Percentiles rank a stretch among this genome's conserved stretches.
These are phyloP conservation scores for Gortyna flavago DNA, from an alignment of 2,888 invertebrate genomes.

Conservation along the genomic window DNA sequence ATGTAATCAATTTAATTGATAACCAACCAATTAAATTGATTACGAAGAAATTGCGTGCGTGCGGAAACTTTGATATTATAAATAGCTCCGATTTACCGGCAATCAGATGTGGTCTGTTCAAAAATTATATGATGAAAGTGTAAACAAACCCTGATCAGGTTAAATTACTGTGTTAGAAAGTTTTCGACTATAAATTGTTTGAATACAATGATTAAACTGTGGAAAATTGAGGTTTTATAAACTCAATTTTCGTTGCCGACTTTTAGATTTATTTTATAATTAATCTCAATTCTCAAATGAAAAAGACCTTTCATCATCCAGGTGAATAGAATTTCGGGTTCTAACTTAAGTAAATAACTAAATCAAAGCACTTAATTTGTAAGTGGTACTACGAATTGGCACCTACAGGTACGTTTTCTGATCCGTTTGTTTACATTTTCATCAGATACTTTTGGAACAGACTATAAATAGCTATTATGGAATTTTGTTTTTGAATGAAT, in stretches of 20 bases:
- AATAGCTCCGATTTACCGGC: conserved; percentile 26
- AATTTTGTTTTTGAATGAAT: conserved; percentile 7
- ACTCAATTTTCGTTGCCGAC: too few species aligned
- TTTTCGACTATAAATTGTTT: too few species aligned
- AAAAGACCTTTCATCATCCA: not conserved
- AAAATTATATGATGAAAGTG: not conserved
- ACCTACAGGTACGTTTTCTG: not conserved
- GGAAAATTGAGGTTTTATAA: not conserved
- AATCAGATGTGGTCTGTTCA: not conserved
- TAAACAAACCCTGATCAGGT: not conserved
- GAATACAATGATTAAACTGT: not conserved
- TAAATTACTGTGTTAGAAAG: too few species aligned
- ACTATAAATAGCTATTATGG: not conserved
- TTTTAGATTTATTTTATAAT: not conserved
- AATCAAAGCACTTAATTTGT: not conserved
- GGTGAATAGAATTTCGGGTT: not conserved
- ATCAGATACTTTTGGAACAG: not conserved
- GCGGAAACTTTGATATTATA: conserved; percentile 18
- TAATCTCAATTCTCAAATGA: not conserved
- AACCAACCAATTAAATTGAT: conserved; percentile 42
- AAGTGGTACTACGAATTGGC: not conserved
- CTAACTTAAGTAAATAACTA: not conserved
- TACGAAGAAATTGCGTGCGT: conserved; percentile 47
- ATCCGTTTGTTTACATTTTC: not conserved
- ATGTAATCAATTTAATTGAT: conserved; percentile 40